These are phyloP conservation scores for Calcarius lapponicus DNA, from an alignment of 2,797 vertebrate genomes.

Conservation along the genomic window DNA sequence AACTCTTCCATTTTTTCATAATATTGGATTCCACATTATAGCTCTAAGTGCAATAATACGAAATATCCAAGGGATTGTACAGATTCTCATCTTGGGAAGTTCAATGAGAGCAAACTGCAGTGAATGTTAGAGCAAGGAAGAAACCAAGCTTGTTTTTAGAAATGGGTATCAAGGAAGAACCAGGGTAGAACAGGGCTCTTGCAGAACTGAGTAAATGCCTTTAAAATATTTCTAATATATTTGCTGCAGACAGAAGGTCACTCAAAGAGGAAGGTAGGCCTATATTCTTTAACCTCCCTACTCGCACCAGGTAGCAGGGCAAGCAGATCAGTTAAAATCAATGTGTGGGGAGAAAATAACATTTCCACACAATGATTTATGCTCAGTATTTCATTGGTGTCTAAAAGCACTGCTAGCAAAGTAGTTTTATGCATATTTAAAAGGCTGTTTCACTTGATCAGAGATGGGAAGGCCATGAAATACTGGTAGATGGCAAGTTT, in stretches of 20 bases:
- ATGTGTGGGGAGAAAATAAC: not conserved
- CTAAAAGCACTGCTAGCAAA: not conserved
- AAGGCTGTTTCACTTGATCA: not conserved
- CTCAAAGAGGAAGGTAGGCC: not conserved
- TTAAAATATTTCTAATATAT: not conserved
- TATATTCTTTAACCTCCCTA: not conserved
- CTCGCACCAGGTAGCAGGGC: not conserved
- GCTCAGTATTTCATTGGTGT: not conserved
- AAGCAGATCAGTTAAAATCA: not conserved
- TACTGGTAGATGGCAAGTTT: not conserved
- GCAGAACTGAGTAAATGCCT: not conserved
- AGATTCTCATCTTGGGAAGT: not conserved
- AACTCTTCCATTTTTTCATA: not conserved
- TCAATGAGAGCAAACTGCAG: not conserved
- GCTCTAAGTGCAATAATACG: not conserved
- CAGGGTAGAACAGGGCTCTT: not conserved
- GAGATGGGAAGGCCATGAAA: not conserved
- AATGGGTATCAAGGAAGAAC: not conserved
- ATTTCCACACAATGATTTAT: not conserved
- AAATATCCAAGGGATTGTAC: not conserved
- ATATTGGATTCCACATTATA: not conserved
- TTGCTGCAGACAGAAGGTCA: not conserved
- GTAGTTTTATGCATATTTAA: constrained; percentile 17
- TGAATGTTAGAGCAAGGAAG: not conserved
- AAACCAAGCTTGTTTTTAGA: not conserved